A percentile compares a stretch with the other conserved stretches of the same genome.
Evolutionary conservation across 2,888 invertebrate species (phyloP).

Genomic region (Orchesella flavescens): DNA sequence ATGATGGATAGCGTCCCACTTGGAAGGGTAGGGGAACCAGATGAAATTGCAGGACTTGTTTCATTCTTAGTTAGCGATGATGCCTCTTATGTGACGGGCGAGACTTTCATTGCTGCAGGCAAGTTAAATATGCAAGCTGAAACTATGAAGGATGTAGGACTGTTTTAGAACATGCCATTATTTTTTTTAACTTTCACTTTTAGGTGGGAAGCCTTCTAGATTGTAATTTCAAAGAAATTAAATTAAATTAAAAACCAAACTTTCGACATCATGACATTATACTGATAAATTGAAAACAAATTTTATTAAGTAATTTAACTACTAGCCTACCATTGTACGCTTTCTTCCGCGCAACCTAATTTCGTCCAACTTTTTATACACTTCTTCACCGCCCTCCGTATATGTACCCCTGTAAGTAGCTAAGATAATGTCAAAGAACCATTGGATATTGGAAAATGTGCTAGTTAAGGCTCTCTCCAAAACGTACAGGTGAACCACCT

Average conservation of each 20-base stretch:
- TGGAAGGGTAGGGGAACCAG: conserved; percentile 80
- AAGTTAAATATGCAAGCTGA: background rate
- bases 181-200: background rate
- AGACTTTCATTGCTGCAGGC: conserved; percentile 85
- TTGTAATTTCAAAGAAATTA: conserved; percentile 17
- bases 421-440: conserved; percentile 82
- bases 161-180: no score
- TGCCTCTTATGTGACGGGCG: conserved; percentile 90
- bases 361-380: conserved; percentile 89
- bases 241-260: background rate
- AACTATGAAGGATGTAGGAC: no score
- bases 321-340: conserved; percentile 94
- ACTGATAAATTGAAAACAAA: no score
- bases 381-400: conserved; percentile 79
- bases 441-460: conserved; percentile 87
- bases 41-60: conserved; percentile 85
- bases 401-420: conserved; percentile 79
- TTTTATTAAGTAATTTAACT: background rate
- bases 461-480: conserved; percentile 93
- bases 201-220: conserved; percentile 39
- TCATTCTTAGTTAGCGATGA: conserved; percentile 90
- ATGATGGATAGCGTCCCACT: conserved; percentile 68
- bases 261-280: no score
- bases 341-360: conserved; percentile 95
- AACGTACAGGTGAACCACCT: conserved; percentile 98